A percentile compares a stretch with the other conserved stretches of the same genome.
phyloP scores from a whole-genome alignment of 2,113 vertebrate species.

The Climacteris rufus region DNA sequence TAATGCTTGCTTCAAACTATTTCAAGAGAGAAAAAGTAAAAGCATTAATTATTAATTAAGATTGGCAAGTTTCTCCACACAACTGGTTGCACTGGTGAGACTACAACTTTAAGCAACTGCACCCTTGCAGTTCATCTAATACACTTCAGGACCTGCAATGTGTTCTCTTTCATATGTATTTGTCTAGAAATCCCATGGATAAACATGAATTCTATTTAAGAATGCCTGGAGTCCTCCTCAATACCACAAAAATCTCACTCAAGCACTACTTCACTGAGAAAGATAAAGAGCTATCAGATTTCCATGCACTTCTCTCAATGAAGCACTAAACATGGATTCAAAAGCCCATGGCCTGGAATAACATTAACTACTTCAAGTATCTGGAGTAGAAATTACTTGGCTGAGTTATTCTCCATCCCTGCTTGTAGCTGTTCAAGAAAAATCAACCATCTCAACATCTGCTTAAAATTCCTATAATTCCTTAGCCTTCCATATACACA shows the following conservation, averaged over 20 bases:
- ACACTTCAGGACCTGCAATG: neutral
- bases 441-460: neutral
- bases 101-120: neutral
- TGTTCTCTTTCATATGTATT: fast-evolving
- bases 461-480: constrained; percentile 6
- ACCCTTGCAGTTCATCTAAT: neutral
- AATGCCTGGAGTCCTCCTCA: neutral
- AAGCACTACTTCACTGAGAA: neutral
- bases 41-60: no score
- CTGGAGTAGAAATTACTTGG: neutral
- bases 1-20: neutral
- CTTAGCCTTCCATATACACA: neutral
- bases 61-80: neutral
- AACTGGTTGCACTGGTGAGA: neutral
- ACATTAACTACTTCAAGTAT: neutral
- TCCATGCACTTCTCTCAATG: neutral
- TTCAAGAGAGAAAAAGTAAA: neutral
- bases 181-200: neutral
- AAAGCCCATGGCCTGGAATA: neutral
- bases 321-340: neutral
- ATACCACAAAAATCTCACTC: neutral
- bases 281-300: neutral
- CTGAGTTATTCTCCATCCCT: neutral
- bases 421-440: neutral
- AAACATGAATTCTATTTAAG: neutral